Percentiles rank a stretch among this genome's conserved stretches.
Conservation (phyloP, 2,797 vertebrate species). For the Periophthalmus magnuspinnatus region DNA sequence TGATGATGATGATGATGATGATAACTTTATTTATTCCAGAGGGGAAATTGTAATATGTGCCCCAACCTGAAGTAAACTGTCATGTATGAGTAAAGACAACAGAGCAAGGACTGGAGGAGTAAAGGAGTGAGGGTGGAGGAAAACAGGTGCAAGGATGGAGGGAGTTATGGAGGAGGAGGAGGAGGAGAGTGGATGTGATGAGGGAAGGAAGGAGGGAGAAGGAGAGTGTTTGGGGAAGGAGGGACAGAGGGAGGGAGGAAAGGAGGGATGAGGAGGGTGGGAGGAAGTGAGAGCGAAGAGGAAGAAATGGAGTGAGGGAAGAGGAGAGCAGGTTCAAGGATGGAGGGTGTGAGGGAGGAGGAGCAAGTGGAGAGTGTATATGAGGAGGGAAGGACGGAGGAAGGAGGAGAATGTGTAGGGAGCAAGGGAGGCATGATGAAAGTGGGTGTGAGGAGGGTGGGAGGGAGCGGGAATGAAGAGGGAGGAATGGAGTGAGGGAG, state of each 20-base stretch:
- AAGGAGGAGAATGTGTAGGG: not conserved
- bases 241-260: too few relatives aligned
- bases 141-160: slow-evolving; percentile 44
- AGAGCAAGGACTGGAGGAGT: slow-evolving; percentile 35
- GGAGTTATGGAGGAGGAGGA: slow-evolving; percentile 47
- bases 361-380: slow-evolving; percentile 19
- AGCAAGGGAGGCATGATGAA: too few relatives aligned
- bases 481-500: too few relatives aligned
- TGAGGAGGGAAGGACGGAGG: not conserved
- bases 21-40: too few relatives aligned
- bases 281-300: slow-evolving; percentile 33
- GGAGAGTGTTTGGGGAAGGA: not conserved
- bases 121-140: slow-evolving; percentile 45
- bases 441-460: slow-evolving; percentile 50
- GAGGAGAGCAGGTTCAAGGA: slow-evolving; percentile 40
- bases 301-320: not conserved
- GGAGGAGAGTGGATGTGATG: not conserved
- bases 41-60: too few relatives aligned
- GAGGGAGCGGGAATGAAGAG: too few relatives aligned
- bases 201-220: not conserved
- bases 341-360: slow-evolving; percentile 45
- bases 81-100: too few relatives aligned
- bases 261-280: too few relatives aligned
- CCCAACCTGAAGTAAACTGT: too few relatives aligned
- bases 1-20: too few relatives aligned